Evolutionary conservation across 2,113 vertebrate species (phyloP).

Genomic region (Microcebus lehilahytsara): DNA sequence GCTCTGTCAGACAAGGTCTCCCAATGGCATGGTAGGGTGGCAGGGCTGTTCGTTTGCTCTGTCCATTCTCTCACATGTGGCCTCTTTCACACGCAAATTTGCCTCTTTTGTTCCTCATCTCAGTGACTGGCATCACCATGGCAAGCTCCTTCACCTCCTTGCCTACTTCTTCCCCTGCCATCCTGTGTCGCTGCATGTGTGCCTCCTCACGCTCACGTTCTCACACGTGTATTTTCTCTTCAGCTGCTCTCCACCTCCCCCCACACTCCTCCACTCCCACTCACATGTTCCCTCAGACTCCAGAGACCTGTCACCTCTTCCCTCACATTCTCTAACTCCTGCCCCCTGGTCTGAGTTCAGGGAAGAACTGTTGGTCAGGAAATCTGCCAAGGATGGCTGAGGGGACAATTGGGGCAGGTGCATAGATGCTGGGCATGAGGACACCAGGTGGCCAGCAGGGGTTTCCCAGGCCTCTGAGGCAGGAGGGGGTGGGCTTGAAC

Average conservation of each 20-base stretch:
- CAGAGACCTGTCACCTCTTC: neutral
- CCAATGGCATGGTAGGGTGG: neutral
- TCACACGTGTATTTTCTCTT: neutral
- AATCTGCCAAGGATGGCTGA: conserved; percentile 38
- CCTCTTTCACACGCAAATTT: neutral
- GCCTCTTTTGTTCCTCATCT: conserved; percentile 10
- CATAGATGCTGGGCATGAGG: conserved; percentile 4
- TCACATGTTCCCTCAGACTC: neutral
- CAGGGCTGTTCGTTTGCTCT: neutral
- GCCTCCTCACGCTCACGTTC: neutral
- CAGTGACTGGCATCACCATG: too few species aligned
- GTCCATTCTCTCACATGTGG: neutral
- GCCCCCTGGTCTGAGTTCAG: neutral
- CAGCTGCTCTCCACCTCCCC: neutral
- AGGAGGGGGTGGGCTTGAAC: conserved; percentile 56
- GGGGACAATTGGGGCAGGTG: conserved; percentile 56
- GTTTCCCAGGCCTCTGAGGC: conserved; percentile 65
- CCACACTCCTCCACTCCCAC: neutral
- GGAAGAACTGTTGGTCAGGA: conserved; percentile 33
- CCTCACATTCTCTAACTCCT: neutral
- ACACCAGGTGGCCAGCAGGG: conserved; percentile 71
- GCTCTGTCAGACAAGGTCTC: neutral
- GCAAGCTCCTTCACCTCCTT: neutral
- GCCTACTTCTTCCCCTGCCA: neutral
- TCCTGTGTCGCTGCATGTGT: neutral